Base-by-base conservation (phyloP, 2,797 vertebrate species). In the Anableps anableps region DNA sequence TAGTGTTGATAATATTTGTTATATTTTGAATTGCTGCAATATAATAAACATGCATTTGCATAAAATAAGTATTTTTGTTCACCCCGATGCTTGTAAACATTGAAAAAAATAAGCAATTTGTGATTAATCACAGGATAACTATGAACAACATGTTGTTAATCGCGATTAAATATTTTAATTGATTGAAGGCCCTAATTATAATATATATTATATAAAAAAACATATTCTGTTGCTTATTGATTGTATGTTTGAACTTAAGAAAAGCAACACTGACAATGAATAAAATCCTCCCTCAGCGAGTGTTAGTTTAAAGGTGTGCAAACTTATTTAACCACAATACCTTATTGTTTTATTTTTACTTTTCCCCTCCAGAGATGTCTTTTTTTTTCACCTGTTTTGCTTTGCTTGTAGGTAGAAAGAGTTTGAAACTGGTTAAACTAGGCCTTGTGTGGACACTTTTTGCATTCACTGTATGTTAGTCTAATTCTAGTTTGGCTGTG, bases 391-490 rank as follows among this genome's bases (percentile, higher is more conserved):
- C 14, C 58, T 34, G 7, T 34, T 64, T 58, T 62, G 60, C 14
- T 29, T 19, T 34, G 60, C 14, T 17, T 60, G n/a, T 31, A 14
- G 53, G 53, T 58, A 60, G 5, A 55, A 55, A 70, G 36, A 70
- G 11, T 13, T 38, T 38, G 21, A 8, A 66, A 66, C 6, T 36
- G 6, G 3, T 66, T 31, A 1, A 21, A 17, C 53, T n/a, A n/a
- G 26, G 26, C 2, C 23, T 26, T 26, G 51, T 53, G 51, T 26
- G 21, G 70, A 58, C 19, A 11, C 19, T 53, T 73, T 41, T 53
- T 36, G 71, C 38, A 5, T 6, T 26, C 17, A 58, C 74, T 82
- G 72, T 84, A 60, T 79, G 60, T 79, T 0, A n/a, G 82, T 78
- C 79, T 73, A 21, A 34, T 51, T 73, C 71, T 68, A 66, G 80